Conservation (phyloP, 2,888 invertebrate species). For the Elegia similella region DNA sequence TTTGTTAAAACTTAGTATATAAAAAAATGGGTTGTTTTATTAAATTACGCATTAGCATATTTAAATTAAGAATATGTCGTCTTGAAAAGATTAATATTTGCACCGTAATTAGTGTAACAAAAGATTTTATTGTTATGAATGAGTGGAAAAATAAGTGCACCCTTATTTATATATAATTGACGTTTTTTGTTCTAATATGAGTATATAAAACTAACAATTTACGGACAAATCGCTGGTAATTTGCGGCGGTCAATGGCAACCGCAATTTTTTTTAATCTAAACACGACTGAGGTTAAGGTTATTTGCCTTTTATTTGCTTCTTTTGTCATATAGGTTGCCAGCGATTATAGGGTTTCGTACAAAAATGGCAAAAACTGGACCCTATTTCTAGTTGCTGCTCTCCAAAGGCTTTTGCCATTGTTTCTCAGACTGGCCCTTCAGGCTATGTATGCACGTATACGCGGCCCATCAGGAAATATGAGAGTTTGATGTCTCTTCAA, state of each 20-base stretch:
- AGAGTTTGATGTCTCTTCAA: no score
- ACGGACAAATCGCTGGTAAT: neutral
- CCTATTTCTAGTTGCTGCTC: no score
- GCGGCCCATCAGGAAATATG: no score
- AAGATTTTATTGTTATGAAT: neutral
- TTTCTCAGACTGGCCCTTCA: no score
- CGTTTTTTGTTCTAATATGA: no score
- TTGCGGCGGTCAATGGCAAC: conserved; percentile 5
- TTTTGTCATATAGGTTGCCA: neutral
- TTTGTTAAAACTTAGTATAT: neutral
- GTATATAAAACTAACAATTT: neutral
- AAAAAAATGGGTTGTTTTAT: no score
- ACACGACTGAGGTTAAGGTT: conserved; percentile 1
- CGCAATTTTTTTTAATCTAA: neutral
- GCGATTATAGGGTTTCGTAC: neutral
- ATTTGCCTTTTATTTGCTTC: neutral
- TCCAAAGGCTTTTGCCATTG: no score
- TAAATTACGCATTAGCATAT: neutral
- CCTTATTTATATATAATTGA: no score
- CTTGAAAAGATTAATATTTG: neutral
- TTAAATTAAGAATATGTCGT: neutral
- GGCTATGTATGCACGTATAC: no score
- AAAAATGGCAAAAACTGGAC: no score
- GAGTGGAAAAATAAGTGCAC: neutral
- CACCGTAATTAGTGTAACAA: neutral